Base-by-base conservation (phyloP, 2,888 invertebrate species). In the Cremastobaeus sp. region DNA sequence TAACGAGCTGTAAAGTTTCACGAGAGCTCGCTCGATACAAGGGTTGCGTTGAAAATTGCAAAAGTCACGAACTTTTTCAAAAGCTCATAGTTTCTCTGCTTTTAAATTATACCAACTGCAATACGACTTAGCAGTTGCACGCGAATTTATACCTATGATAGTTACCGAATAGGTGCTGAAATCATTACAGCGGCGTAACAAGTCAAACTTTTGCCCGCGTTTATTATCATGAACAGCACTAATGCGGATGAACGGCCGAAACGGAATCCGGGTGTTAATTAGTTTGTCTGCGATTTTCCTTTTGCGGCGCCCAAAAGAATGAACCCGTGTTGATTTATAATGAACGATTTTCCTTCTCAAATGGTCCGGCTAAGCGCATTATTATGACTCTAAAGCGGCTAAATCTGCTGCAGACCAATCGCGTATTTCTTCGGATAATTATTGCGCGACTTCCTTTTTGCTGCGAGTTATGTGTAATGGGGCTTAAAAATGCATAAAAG, bases 1-100 rank as follows among this genome's bases (percentile, higher is more conserved):
- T 81, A 82, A 82, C 81, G 79, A 82, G 81, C 79, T 76, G 64
- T 64, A 62, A 78, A 81, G 74, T 77, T 78, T 77, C 76, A 32
- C 66, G 69, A 71, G 55, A 57, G 45, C 66, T 73, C 68, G 73
- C 73, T 73, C 73, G 62, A 73, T 73, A 73, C 62, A 73, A 73
- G 68, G 48, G 60, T 59, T 48, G 55, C 66, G 62, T 60, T 66
- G 59, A 39, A 72, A 72, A 65, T 60, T 55, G 64, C 72, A 37
- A 59, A 52, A 59, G 65, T 72, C 65, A 65, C 65, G 65, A 72
- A 71, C 64, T 71, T 71, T 70, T 71, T 71, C 57, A 64, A 71
- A 70, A 70, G 64, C 64, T 71, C 65, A 57, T 52, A 57, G 52
- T 59, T 65, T 47, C 50, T 30, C 21, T 30, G 55, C 52, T 59